Conservation (phyloP, 2,797 vertebrate species). For the Merluccius polli region DNA sequence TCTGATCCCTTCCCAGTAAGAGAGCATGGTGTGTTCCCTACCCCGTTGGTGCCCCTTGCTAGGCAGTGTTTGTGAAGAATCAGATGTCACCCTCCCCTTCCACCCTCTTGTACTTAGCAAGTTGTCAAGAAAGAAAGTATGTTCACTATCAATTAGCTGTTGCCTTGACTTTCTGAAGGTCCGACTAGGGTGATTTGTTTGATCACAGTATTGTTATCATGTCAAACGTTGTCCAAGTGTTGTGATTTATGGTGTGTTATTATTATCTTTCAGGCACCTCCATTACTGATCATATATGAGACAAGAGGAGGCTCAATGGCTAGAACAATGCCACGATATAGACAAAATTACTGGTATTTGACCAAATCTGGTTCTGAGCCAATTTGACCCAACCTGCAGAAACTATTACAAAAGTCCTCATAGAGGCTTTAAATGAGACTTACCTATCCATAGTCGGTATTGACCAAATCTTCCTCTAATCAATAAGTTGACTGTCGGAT, state of each 20-base stretch:
- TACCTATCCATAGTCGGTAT: too few species aligned
- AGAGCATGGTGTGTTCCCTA: constrained; percentile 70
- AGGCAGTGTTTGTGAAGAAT: constrained; percentile 74
- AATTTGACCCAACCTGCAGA: too few species aligned
- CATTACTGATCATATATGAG: background rate
- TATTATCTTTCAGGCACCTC: background rate
- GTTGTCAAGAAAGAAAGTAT: constrained; percentile 57
- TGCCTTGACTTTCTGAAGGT: constrained; percentile 30
- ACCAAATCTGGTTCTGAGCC: too few species aligned
- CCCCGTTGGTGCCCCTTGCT: constrained; percentile 62
- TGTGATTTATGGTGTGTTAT: background rate
- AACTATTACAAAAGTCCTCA: too few species aligned
- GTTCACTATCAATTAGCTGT: constrained; percentile 44
- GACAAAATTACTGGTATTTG: background rate
- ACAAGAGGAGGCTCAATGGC: background rate
- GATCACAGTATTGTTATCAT: background rate
- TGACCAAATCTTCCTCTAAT: too few species aligned
- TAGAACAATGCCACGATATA: background rate
- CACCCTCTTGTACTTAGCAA: constrained; percentile 59
- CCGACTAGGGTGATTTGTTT: constrained; percentile 1
- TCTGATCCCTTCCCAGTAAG: constrained; percentile 64
- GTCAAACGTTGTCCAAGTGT: background rate
- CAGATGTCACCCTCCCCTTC: constrained; percentile 58
- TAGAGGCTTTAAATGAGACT: too few species aligned
- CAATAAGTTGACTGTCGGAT: background rate